These are phyloP conservation scores for Archilochus colubris DNA, from an alignment of 2,113 vertebrate species.

Conservation along the genomic window DNA sequence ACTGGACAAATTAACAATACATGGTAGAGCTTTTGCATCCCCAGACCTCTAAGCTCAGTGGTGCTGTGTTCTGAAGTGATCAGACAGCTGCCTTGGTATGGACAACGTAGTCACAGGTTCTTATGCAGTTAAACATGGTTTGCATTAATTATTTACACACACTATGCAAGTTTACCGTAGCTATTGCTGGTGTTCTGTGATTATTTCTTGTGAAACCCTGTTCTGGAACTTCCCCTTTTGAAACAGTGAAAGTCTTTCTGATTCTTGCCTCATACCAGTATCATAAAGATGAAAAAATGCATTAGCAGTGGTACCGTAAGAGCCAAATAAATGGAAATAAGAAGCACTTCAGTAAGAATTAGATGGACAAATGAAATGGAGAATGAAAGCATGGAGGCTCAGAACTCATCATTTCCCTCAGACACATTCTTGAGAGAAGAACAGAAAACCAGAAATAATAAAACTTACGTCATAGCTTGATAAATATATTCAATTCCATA, in stretches of 20 bases:
- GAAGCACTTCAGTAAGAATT: background rate
- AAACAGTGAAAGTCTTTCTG: background rate
- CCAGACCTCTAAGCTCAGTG: background rate
- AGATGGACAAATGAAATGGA: background rate
- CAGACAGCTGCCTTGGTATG: background rate
- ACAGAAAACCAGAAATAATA: background rate
- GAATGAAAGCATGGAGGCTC: background rate
- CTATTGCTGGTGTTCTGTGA: background rate
- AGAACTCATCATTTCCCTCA: background rate
- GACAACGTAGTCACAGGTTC: background rate
- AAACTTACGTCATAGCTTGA: constrained; percentile 97
- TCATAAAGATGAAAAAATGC: background rate
- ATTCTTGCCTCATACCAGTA: background rate
- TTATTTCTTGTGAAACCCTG: background rate
- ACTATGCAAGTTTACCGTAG: background rate
- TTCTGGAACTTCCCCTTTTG: background rate
- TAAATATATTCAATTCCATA: constrained; percentile 98
- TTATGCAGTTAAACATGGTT: background rate
- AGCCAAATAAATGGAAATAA: background rate
- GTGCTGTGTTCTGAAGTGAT: background rate
- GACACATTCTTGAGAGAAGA: background rate
- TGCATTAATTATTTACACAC: background rate
- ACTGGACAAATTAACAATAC: background rate
- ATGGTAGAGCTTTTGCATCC: background rate
- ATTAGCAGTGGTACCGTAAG: background rate